Evolutionary conservation across 2,888 invertebrate genomes (phyloP).

Genomic region (Exephanes ischioxanthus): DNA sequence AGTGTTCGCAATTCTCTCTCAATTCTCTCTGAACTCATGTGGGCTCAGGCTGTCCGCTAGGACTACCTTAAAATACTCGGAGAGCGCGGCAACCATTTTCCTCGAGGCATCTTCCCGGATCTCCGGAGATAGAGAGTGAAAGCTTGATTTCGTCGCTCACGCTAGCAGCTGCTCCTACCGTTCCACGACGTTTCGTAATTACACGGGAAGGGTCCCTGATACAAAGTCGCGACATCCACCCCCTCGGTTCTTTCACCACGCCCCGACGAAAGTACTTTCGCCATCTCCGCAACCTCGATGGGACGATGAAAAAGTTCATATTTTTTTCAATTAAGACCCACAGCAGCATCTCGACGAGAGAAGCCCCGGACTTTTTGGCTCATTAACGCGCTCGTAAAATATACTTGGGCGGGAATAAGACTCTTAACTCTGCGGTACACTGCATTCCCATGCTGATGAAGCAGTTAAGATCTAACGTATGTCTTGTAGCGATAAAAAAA

Average conservation of each 20-base stretch:
- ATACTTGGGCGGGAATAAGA: constrained; percentile 51
- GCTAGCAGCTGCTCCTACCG: constrained; percentile 52
- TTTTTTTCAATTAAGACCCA: constrained; percentile 84
- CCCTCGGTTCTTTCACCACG: constrained; percentile 49
- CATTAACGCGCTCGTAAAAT: constrained; percentile 81
- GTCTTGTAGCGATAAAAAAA: constrained; percentile 30
- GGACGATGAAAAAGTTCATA: constrained; percentile 81
- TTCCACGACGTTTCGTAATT: constrained; percentile 63
- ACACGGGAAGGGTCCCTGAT: constrained; percentile 42
- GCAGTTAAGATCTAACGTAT: constrained; percentile 53
- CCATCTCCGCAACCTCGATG: constrained; percentile 31
- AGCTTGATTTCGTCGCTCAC: constrained; percentile 43
- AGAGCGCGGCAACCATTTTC: constrained; percentile 32
- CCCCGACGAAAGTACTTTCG: constrained; percentile 60
- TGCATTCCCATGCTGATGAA: constrained; percentile 19
- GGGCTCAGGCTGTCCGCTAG: no score
- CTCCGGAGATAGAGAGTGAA: constrained; percentile 14
- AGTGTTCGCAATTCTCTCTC: no score
- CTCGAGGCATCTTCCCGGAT: neutral
- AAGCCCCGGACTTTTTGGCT: constrained; percentile 75
- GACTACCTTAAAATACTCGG: neutral
- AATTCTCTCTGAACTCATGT: no score
- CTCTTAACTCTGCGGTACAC: constrained; percentile 19
- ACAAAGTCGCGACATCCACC: constrained; percentile 54
- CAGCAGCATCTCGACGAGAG: constrained; percentile 67